Evolutionary conservation across 2,113 vertebrate genomes (phyloP).

Genomic region (Empidonax alnorum): DNA sequence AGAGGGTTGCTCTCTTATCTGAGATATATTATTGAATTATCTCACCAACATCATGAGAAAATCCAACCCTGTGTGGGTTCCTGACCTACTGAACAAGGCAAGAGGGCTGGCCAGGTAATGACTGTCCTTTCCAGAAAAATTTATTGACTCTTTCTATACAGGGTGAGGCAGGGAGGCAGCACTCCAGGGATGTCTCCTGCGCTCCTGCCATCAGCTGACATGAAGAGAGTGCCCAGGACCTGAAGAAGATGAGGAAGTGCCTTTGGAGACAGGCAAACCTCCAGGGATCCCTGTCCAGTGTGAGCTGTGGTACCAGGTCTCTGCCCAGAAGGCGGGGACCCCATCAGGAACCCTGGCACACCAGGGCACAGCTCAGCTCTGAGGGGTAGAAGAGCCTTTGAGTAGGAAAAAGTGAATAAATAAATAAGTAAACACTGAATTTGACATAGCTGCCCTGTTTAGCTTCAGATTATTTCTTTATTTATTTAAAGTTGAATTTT

Average conservation of each 20-base stretch:
- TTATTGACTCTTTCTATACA: neutral
- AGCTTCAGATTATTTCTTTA: neutral
- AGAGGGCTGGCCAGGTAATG: neutral
- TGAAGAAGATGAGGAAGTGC: neutral
- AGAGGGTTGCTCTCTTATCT: neutral
- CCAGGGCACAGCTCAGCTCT: neutral
- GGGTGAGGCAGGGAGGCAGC: neutral
- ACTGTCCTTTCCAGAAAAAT: accelerated
- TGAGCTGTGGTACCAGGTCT: neutral
- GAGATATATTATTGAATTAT: neutral
- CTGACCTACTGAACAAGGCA: neutral
- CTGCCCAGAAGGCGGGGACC: neutral
- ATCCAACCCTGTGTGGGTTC: neutral
- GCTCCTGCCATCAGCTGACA: neutral
- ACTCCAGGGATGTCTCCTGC: neutral
- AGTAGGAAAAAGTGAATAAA: neutral
- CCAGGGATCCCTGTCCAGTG: accelerated
- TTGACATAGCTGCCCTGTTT: neutral
- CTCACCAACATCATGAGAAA: neutral
- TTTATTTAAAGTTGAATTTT: neutral
- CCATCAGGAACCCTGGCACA: neutral
- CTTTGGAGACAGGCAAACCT: neutral
- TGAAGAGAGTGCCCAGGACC: neutral
- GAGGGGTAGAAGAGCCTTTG: neutral
- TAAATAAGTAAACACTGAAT: accelerated